A percentile compares a stretch with the other conserved stretches of the same genome.
Evolutionary conservation across 1,140 invertebrate species (phyloP).

Genomic region (Heliconius eleuchia): DNA sequence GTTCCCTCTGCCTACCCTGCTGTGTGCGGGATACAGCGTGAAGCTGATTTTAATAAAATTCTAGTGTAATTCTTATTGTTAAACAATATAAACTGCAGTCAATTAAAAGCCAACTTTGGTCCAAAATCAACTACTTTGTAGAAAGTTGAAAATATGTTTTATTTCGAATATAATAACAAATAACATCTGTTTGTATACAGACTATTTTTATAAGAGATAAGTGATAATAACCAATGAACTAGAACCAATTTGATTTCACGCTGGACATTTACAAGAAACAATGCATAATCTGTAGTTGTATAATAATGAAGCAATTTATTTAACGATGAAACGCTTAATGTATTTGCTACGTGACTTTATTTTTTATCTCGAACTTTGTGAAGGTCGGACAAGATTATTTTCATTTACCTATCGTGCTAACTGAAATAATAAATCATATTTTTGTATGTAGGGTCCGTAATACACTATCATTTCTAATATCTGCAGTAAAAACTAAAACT

Average conservation of each 20-base stretch:
- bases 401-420: background rate
- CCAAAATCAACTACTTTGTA: background rate
- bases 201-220: background rate
- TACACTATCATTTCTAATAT: background rate
- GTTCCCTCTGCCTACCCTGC: too few relatives aligned
- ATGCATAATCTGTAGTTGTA: constrained; percentile 14
- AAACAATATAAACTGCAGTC: background rate
- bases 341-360: constrained; percentile 26
- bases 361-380: constrained; percentile 25
- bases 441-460: background rate
- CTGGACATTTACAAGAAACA: background rate
- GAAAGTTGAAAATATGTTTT: background rate
- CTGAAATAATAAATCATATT: background rate
- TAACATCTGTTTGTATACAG: background rate
- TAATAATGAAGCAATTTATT: constrained; percentile 20
- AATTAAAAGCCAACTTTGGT: background rate
- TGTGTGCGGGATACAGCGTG: too few relatives aligned
- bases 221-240: background rate
- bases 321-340: constrained; percentile 20
- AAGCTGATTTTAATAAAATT: background rate
- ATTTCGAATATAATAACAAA: background rate
- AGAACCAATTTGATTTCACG: background rate
- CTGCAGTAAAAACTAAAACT: too few relatives aligned
- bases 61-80: background rate
- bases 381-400: constrained; percentile 27